A percentile compares a stretch with the other conserved stretches of the same genome.
Evolutionary conservation across 2,797 vertebrate species (phyloP).

Genomic region (Cryptoblepharus egeriae): DNA sequence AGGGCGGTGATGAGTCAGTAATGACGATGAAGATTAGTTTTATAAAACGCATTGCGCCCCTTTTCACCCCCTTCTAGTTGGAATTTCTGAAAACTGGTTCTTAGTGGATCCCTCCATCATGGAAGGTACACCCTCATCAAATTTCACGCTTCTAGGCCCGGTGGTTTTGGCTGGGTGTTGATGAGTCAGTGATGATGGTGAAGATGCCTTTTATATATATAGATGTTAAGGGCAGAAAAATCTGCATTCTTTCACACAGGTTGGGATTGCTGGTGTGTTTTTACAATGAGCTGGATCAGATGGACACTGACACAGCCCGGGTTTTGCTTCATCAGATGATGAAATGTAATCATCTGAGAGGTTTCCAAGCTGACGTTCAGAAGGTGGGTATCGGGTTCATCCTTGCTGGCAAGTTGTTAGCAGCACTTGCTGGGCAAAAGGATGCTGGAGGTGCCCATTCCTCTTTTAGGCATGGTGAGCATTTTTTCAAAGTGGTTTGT

Average conservation of each 20-base stretch:
- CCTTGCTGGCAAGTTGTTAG: neutral
- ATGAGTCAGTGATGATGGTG: no score
- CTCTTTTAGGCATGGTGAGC: neutral
- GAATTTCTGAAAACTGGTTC: no score
- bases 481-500: conserved; percentile 18
- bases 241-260: conserved; percentile 57
- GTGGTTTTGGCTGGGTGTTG: no score
- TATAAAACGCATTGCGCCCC: no score
- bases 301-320: conserved; percentile 74
- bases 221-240: neutral
- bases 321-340: conserved; percentile 84
- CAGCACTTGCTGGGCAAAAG: neutral
- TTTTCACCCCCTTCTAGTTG: no score
- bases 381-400: conserved; percentile 68
- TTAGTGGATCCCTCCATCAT: no score
- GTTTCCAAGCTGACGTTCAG: conserved; percentile 75
- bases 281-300: conserved; percentile 75
- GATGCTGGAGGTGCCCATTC: neutral
- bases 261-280: conserved; percentile 84
- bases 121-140: no score
- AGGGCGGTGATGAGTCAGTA: no score
- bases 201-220: neutral
- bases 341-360: conserved; percentile 79
- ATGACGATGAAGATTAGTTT: no score
- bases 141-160: no score